phyloP scores from a whole-genome alignment of 2,888 invertebrate genomes.

The Cyclophora albipunctata region DNA sequence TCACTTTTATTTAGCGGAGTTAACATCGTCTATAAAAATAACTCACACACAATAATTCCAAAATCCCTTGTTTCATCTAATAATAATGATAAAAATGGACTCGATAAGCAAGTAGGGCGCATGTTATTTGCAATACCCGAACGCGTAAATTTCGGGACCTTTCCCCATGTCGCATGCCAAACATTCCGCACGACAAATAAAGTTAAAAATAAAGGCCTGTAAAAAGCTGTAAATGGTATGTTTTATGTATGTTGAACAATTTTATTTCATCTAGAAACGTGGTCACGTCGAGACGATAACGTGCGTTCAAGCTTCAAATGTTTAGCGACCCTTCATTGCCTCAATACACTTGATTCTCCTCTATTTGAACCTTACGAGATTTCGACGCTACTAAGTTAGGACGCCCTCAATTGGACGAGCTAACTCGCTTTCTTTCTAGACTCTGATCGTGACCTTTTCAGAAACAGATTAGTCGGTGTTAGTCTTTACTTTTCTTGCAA shows the following conservation, averaged over 20 bases:
- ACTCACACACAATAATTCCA: too few species aligned
- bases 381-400: conserved; percentile 3
- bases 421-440: conserved; percentile 2
- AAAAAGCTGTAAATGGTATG: conserved; percentile 16
- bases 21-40: too few species aligned
- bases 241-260: conserved; percentile 29
- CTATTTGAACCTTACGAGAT: conserved; percentile 30
- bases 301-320: conserved; percentile 23
- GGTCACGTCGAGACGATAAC: conserved; percentile 41
- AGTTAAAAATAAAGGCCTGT: conserved; percentile 15
- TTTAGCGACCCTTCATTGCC: conserved; percentile 31
- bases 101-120: too few species aligned
- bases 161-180: neutral
- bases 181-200: conserved; percentile 6
- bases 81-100: too few species aligned
- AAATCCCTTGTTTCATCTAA: too few species aligned
- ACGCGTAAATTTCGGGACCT: neutral
- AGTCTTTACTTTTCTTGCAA: too few species aligned
- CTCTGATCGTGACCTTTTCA: neutral
- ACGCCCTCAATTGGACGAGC: neutral
- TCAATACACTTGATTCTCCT: conserved; percentile 29
- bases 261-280: conserved; percentile 31
- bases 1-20: too few species aligned
- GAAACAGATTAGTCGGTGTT: too few species aligned
- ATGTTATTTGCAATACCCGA: too few species aligned